Base-by-base conservation (phyloP, 2,888 invertebrate genomes). In the Drosophila recens region DNA sequence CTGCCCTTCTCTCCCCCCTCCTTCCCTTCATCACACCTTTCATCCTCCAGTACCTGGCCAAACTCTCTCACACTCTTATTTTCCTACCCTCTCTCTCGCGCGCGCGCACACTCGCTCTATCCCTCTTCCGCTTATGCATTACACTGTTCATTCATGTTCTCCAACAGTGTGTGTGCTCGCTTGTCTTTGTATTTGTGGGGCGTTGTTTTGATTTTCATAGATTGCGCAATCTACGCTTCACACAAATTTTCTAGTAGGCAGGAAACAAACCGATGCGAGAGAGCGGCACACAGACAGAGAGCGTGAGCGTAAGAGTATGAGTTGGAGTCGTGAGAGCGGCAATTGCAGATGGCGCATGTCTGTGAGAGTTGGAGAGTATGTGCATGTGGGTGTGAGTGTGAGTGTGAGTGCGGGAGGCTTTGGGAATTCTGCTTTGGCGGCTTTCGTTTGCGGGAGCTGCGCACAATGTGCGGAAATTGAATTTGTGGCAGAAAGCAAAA, bases 401-500 rank as follows among this genome's bases (percentile, higher is more conserved):
- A 1, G 48, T 33, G 15, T 23, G 49, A 23, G 23, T 34, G 52
- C 33, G 40, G 17, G 38, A 38, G 43, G 58, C 15, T 27, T 11
- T 20, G 34, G 52, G 53, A 20, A 54, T 20, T 23, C 52, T 52
- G n/a, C 48, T 15, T 27, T 38, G 51, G 17, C 17, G 46, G 34
- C 53, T 67, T 64, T 68, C 61, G 6, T 53, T 68, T 68, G 71
- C 27, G 66, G 73, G 77, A 79, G 74, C 80, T 88, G 89, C 77
- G 84, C 90, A 90, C 85, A 86, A 88, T 78, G 90, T 83, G 80
- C 90, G 90, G 90, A 86, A 86, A 86, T 86, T 86, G 81, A 86
- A 90, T 86, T 86, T 86, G 90, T 67, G 90, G 89, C 87, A 76
- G 57, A 72, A 72, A 67, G 64, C 59, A 80, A 72, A 72, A 67